A percentile compares a stretch with the other conserved stretches of the same genome.
These are phyloP conservation scores for Zelleria hepariella DNA, from an alignment of 2,888 invertebrate species.

Conservation along the genomic window DNA sequence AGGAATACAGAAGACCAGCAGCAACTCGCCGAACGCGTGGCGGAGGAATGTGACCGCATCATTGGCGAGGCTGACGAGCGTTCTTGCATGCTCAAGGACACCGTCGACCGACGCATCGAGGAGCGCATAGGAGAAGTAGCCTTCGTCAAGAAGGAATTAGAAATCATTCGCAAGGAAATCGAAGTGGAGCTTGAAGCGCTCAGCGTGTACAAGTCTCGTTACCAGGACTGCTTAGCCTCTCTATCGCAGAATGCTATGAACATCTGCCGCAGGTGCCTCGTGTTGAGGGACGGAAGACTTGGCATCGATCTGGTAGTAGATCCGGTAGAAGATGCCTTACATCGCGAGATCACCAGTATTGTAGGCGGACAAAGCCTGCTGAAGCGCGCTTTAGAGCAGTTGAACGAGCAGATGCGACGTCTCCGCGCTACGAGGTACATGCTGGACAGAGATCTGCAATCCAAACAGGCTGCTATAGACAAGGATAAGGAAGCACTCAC, in stretches of 20 bases:
- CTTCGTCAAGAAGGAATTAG: constrained; percentile 83
- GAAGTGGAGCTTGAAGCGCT: constrained; percentile 85
- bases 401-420: constrained; percentile 80
- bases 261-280: constrained; percentile 76
- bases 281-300: constrained; percentile 75
- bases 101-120: constrained; percentile 81
- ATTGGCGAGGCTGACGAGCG: constrained; percentile 80
- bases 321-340: constrained; percentile 79
- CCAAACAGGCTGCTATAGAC: constrained; percentile 77
- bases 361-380: constrained; percentile 69
- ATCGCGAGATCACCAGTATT: constrained; percentile 79
- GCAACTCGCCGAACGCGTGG: constrained; percentile 83
- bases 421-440: constrained; percentile 79
- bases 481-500: constrained; percentile 76
- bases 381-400: constrained; percentile 75
- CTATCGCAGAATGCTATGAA: constrained; percentile 73
- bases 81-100: constrained; percentile 80
- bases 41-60: constrained; percentile 74
- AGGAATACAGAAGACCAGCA: constrained; percentile 83
- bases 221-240: constrained; percentile 80
- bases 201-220: constrained; percentile 79
- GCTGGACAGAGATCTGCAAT: constrained; percentile 80
- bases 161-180: constrained; percentile 82
- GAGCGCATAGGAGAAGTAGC: constrained; percentile 87
- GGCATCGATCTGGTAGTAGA: constrained; percentile 80